These are phyloP conservation scores for Turritopsis dohrnii DNA, from an alignment of 30 jellyfish, hydroid and myxozoan genomes.

Conservation along the genomic window DNA sequence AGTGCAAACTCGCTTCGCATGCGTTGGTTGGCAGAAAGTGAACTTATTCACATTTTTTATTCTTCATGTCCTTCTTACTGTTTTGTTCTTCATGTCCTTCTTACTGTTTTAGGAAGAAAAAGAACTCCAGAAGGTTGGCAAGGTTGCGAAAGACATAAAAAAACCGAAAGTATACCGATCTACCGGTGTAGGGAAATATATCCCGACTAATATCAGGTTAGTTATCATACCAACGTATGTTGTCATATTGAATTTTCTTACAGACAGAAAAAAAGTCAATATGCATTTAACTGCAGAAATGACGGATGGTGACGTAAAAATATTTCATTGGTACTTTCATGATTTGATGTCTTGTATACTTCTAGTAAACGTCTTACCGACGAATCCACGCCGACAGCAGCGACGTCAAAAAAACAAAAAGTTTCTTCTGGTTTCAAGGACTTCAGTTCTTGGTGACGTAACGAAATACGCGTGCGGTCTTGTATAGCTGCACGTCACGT, in stretches of 20 bases:
- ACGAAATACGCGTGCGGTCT: no score
- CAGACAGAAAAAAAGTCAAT: background rate
- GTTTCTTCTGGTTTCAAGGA: slow-evolving; percentile 43
- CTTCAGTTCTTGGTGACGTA: slow-evolving; percentile 49
- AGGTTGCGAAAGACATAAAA: slow-evolving; percentile 14
- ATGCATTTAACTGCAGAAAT: slow-evolving; percentile 7
- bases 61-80: no score
- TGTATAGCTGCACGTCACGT: background rate
- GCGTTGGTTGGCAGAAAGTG: no score
- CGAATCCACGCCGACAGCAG: slow-evolving; percentile 2
- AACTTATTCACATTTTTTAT: no score
- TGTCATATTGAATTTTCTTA: background rate
- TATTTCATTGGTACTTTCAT: background rate
- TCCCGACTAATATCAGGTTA: slow-evolving; percentile 52
- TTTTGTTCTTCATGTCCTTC: no score
- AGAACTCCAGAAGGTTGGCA: slow-evolving; percentile 23
- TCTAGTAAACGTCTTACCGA: slow-evolving; percentile 21
- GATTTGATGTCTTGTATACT: background rate
- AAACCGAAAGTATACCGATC: slow-evolving; percentile 51
- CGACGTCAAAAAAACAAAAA: slow-evolving; percentile 18
- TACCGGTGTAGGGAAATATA: slow-evolving; percentile 80
- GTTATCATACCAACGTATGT: background rate
- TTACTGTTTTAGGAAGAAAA: slow-evolving; percentile 2
- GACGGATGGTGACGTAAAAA: background rate
- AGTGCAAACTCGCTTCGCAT: no score